Evolutionary conservation across 2,113 vertebrate species (phyloP).

Genomic region (Phoenicopterus ruber): DNA sequence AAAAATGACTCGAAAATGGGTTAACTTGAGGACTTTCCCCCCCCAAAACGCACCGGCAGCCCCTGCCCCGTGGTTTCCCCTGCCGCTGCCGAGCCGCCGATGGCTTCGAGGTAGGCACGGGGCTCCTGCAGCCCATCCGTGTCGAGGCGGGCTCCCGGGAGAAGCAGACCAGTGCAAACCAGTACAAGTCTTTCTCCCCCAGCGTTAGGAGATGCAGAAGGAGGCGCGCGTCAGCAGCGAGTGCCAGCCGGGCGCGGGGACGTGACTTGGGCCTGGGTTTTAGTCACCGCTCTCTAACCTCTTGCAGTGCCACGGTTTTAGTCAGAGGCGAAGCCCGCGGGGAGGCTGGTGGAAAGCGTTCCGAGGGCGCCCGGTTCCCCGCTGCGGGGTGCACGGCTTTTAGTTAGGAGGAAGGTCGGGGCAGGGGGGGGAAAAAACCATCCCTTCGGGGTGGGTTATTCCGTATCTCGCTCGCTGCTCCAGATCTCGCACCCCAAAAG

Average conservation of each 20-base stretch:
- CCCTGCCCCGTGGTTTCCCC: no score
- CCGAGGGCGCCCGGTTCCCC: no score
- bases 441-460: neutral
- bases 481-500: neutral
- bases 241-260: fast-evolving
- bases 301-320: neutral
- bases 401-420: neutral
- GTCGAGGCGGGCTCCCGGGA: neutral
- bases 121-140: neutral
- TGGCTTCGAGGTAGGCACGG: neutral
- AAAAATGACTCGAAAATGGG: neutral
- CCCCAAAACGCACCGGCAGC: neutral
- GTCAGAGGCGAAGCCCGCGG: neutral
- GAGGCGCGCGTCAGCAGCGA: neutral
- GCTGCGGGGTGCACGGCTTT: no score
- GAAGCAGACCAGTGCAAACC: neutral
- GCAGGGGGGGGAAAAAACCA: neutral
- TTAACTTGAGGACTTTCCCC: neutral
- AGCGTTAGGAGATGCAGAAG: neutral
- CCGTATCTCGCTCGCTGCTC: neutral
- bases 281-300: neutral
- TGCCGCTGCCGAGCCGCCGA: no score
- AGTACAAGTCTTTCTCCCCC: no score
- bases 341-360: neutral
- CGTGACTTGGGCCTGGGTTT: neutral